Percentiles rank a stretch among this genome's conserved stretches.
Conservation (phyloP, 2,888 invertebrate species). For the Siphlonurus alternatus region DNA sequence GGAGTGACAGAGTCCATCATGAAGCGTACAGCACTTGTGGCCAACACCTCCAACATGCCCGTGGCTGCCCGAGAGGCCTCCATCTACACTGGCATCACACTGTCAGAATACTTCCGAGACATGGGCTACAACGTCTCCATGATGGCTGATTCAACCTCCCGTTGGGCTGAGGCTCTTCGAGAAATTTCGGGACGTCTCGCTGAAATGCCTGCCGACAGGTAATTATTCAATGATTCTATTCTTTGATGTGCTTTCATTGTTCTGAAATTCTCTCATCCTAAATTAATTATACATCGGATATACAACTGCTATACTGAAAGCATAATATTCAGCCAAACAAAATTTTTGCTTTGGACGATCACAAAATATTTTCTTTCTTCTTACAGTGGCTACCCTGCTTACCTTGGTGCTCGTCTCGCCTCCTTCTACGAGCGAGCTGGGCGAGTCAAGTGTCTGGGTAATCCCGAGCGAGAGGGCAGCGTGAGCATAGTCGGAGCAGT, state of each 20-base stretch:
- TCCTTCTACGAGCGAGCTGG: slow-evolving; percentile 99
- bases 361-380: too few species aligned
- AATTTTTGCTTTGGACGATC: too few species aligned
- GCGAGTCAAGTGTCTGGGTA: slow-evolving; percentile 90
- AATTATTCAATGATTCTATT: neutral
- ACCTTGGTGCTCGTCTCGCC: slow-evolving; percentile 93
- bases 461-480: slow-evolving; percentile 95
- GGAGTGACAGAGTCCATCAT: slow-evolving; percentile 96
- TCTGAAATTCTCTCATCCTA: too few species aligned
- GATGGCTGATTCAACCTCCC: slow-evolving; percentile 99
- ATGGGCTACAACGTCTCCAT: slow-evolving; percentile 99
- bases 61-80: slow-evolving; percentile 99
- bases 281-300: too few species aligned
- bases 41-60: slow-evolving; percentile 99
- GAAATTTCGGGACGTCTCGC: slow-evolving; percentile 99
- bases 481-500: slow-evolving; percentile 99
- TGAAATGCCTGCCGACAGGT: slow-evolving; percentile 94
- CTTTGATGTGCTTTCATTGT: neutral
- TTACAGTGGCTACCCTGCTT: slow-evolving; percentile 93
- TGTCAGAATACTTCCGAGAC: slow-evolving; percentile 98
- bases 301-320: too few species aligned
- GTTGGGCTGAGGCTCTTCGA: slow-evolving; percentile 99
- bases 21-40: slow-evolving; percentile 98
- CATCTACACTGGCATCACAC: slow-evolving; percentile 97
- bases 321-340: too few species aligned